Conservation (phyloP, 1,140 invertebrate species). For the Parasteatoda tepidariorum region DNA sequence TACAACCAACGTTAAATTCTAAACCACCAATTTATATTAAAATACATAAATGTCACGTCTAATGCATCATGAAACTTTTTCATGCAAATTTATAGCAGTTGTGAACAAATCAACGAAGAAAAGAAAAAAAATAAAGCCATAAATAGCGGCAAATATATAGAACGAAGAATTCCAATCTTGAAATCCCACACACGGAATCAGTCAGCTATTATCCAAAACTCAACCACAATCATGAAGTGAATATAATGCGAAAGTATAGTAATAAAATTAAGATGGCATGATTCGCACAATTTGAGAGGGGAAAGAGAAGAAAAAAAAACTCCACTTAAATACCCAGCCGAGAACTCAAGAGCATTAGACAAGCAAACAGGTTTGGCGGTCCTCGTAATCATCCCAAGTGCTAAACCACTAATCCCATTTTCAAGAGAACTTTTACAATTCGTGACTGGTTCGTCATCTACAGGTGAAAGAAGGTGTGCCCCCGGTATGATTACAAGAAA, state of each 20-base stretch:
- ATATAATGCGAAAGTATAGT: conserved; percentile 33
- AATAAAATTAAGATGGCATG: conserved; percentile 28
- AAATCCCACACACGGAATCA: conserved; percentile 17
- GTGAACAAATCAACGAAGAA: no score
- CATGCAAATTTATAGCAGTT: no score
- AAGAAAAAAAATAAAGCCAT: no score
- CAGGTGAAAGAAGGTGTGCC: conserved; percentile 43
- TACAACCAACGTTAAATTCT: no score
- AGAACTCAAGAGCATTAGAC: not conserved
- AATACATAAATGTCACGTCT: no score
- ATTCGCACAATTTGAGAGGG: not conserved
- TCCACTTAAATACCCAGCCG: not conserved
- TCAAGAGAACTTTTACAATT: conserved; percentile 4
- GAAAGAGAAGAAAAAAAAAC: not conserved
- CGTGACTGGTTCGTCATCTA: conserved; percentile 37
- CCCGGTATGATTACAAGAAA: conserved; percentile 12
- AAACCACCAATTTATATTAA: no score
- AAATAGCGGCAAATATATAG: no score
- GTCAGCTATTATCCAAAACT: conserved; percentile 6
- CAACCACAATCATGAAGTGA: not conserved
- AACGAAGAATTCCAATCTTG: no score
- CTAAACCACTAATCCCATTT: conserved; percentile 39
- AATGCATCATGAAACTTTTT: no score
- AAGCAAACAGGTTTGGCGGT: not conserved
- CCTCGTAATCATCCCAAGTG: not conserved